Evolutionary conservation across 2,888 invertebrate species (phyloP).

Genomic region (Stenichneumon culpator): DNA sequence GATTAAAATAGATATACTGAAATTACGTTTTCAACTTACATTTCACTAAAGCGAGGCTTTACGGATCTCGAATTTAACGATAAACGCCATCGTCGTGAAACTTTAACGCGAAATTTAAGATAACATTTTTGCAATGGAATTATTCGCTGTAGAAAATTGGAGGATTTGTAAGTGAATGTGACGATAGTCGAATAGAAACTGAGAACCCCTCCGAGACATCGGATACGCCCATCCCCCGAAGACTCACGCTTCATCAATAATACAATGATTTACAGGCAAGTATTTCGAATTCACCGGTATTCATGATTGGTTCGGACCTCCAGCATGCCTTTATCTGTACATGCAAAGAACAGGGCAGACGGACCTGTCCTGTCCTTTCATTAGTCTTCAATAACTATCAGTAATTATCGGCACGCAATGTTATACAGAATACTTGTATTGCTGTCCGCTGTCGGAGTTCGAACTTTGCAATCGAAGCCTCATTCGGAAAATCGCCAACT

Average conservation of each 20-base stretch:
- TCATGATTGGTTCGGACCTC: neutral
- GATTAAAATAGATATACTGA: neutral
- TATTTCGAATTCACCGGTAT: neutral
- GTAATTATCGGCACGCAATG: neutral
- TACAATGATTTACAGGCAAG: constrained; percentile 7
- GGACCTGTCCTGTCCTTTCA: constrained; percentile 15
- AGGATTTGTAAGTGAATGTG: neutral
- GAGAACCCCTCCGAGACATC: neutral
- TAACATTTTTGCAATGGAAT: neutral
- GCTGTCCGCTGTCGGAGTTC: neutral
- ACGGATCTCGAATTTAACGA: neutral
- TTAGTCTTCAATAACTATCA: constrained; percentile 28
- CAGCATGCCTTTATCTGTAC: neutral
- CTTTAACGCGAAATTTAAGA: neutral
- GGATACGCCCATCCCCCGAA: neutral
- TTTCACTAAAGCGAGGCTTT: neutral
- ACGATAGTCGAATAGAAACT: constrained; percentile 32
- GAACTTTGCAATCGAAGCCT: neutral
- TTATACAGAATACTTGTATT: neutral
- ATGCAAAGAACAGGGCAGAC: neutral
- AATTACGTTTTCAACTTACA: constrained; percentile 18
- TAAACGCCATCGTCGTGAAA: neutral
- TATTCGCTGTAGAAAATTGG: neutral
- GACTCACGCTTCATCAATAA: neutral
- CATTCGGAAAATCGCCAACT: constrained; percentile 1